Evolutionary conservation across 2,797 vertebrate genomes (phyloP).

Genomic region (Enteromius thamalakanensis): DNA sequence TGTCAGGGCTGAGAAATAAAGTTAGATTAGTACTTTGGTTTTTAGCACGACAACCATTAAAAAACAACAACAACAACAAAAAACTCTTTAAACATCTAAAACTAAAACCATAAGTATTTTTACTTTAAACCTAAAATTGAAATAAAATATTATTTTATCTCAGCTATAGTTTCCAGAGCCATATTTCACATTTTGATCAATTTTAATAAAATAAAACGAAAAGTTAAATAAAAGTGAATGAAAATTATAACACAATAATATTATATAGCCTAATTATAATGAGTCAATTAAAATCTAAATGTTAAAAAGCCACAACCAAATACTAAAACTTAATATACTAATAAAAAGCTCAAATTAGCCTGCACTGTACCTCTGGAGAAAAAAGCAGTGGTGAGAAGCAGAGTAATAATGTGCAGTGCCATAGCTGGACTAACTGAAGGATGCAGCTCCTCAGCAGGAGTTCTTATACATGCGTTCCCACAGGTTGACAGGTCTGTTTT

Average conservation of each 20-base stretch:
- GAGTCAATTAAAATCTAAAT: not conserved
- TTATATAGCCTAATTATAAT: not conserved
- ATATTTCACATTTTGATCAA: not conserved
- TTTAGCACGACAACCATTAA: no score
- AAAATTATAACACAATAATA: no score
- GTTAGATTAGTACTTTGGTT: not conserved
- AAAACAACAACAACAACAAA: no score
- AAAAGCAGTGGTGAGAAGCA: constrained; percentile 5
- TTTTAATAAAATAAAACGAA: not conserved
- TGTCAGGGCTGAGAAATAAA: constrained; percentile 49
- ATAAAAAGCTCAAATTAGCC: not conserved
- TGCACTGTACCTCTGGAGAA: constrained; percentile 21
- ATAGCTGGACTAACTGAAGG: constrained; percentile 4
- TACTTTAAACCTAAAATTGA: not conserved
- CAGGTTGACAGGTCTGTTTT: not conserved
- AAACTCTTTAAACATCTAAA: no score
- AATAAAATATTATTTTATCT: not conserved
- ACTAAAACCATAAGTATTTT: not conserved
- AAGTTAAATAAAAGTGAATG: not conserved
- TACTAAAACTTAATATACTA: not conserved
- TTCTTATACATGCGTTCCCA: not conserved
- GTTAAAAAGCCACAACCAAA: not conserved
- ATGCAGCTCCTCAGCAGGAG: not conserved
- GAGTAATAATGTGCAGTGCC: not conserved
- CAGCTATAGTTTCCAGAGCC: no score